A percentile compares a stretch with the other conserved stretches of the same genome.
Evolutionary conservation across 2,797 vertebrate genomes (phyloP).

Genomic region (Phrynocephalus forsythii): DNA sequence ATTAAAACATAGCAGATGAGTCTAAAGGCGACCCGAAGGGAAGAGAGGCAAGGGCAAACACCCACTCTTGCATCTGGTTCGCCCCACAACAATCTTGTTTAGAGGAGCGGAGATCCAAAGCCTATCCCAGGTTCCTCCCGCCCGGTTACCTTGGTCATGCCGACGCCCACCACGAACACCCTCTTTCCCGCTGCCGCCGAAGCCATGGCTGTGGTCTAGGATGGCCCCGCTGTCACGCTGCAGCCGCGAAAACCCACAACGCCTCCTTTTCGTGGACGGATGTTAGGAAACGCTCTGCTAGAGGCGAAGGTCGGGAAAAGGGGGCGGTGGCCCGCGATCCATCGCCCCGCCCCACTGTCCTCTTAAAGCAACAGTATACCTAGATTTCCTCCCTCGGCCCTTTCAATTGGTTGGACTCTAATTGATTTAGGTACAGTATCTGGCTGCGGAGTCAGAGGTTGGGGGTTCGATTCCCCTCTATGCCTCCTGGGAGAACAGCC

Average conservation of each 20-base stretch:
- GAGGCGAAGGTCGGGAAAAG: background rate
- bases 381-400: background rate
- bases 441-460: too few species aligned
- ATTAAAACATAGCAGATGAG: too few species aligned
- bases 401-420: too few species aligned
- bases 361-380: constrained; percentile 25
- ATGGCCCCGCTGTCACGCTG: background rate
- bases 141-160: constrained; percentile 93
- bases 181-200: constrained; percentile 65
- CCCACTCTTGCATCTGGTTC: background rate
- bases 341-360: background rate
- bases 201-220: constrained; percentile 49
- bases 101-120: background rate
- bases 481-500: too few species aligned
- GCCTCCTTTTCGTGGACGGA: too few species aligned
- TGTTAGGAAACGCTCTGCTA: background rate
- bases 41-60: too few species aligned
- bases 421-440: too few species aligned
- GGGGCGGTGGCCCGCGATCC: background rate
- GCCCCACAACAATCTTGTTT: background rate
- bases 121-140: rapidly evolving
- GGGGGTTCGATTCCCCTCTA: too few species aligned
- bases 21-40: too few species aligned
- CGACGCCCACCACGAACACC: constrained; percentile 94
- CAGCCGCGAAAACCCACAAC: too few species aligned